Evolutionary conservation across 2,797 vertebrate genomes (phyloP).

Genomic region (Clarias pachynema): DNA sequence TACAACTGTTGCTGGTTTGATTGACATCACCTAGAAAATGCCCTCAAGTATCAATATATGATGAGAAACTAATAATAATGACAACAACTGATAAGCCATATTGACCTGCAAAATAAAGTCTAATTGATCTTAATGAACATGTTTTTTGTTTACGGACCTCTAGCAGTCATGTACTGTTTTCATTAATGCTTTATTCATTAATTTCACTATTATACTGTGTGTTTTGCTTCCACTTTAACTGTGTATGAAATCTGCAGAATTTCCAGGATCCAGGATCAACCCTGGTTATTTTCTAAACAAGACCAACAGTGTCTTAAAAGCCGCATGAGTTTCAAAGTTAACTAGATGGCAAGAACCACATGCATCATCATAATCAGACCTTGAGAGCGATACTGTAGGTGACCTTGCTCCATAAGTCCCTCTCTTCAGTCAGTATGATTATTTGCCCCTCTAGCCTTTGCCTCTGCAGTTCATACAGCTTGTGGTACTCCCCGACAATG

Average conservation of each 20-base stretch:
- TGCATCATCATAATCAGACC: slow-evolving; percentile 64
- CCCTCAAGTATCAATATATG: background rate
- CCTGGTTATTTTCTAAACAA: background rate
- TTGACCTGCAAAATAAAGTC: background rate
- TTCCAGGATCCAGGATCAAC: background rate
- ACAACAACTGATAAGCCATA: background rate
- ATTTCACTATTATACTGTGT: background rate
- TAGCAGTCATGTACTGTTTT: background rate
- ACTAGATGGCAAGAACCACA: background rate
- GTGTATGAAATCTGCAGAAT: background rate
- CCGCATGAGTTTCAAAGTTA: background rate
- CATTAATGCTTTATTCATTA: background rate
- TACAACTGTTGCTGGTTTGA: background rate
- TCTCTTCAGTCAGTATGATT: slow-evolving; percentile 76
- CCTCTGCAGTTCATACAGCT: slow-evolving; percentile 84
- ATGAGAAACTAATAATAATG: background rate
- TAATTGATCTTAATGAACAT: background rate
- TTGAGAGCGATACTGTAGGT: slow-evolving; percentile 81
- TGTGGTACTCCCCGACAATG: slow-evolving; percentile 81
- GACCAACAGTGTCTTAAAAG: background rate
- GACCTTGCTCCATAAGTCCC: slow-evolving; percentile 80
- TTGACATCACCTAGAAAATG: background rate
- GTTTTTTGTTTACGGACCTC: background rate
- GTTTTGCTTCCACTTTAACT: background rate
- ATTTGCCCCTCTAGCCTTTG: slow-evolving; percentile 78